phyloP scores from a whole-genome alignment of 2,797 vertebrate genomes.

The Anabacerthia variegaticeps region DNA sequence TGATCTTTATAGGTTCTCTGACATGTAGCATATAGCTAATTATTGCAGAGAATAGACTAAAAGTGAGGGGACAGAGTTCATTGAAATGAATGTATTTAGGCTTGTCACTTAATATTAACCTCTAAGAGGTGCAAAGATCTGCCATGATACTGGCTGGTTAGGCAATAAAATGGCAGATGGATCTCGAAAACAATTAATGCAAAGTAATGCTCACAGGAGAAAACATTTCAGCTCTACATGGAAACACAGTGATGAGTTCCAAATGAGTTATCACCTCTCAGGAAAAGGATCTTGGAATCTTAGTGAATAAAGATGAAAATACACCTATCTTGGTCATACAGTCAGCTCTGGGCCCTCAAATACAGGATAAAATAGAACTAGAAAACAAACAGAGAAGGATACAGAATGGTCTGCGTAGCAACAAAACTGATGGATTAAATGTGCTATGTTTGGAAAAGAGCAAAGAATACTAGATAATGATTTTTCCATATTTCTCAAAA shows the following conservation, averaged over 20 bases:
- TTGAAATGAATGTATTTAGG: background rate
- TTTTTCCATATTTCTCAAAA: background rate
- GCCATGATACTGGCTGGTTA: background rate
- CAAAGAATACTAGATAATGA: background rate
- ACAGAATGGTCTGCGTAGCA: background rate
- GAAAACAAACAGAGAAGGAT: background rate
- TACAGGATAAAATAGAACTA: background rate
- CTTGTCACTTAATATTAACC: background rate
- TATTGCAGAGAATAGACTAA: background rate
- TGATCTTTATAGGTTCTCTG: background rate
- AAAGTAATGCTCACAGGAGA: background rate
- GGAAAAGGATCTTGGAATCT: background rate
- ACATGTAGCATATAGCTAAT: background rate
- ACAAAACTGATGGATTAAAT: accelerated
- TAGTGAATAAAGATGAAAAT: background rate
- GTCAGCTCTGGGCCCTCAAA: background rate
- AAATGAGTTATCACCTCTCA: background rate
- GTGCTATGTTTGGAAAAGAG: background rate
- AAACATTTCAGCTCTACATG: background rate
- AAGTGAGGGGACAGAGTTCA: background rate
- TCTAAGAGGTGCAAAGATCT: background rate
- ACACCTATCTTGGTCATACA: background rate
- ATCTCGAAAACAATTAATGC: background rate
- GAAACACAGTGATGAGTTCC: background rate
- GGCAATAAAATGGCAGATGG: background rate